Percentiles rank a stretch among this genome's conserved stretches.
Conservation (phyloP, 2,797 vertebrate genomes). For the Pyrocephalus nanus region DNA sequence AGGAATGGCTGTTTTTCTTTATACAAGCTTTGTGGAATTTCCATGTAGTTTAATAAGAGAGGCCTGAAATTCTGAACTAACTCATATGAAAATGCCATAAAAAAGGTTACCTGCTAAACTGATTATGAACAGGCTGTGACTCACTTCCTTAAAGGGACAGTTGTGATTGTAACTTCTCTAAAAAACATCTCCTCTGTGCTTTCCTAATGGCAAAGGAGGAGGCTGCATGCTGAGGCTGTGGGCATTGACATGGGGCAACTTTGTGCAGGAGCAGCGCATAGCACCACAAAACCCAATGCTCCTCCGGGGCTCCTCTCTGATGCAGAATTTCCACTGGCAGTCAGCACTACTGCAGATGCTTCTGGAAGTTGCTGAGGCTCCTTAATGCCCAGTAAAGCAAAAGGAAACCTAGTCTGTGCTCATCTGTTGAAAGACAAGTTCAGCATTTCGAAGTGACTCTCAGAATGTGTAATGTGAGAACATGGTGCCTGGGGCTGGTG, state of each 20-base stretch:
- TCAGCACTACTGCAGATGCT: neutral
- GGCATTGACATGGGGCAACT: neutral
- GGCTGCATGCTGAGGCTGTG: fast-evolving
- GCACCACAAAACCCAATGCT: neutral
- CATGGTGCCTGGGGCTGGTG: neutral
- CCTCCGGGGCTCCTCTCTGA: neutral
- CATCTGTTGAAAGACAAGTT: neutral
- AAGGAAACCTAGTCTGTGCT: neutral
- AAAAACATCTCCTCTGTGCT: neutral
- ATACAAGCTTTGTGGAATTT: neutral
- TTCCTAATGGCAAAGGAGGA: neutral
- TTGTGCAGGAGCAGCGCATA: fast-evolving
- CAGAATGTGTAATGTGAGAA: neutral
- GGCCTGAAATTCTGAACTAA: neutral
- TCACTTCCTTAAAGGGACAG: neutral
- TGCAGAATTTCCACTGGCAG: neutral
- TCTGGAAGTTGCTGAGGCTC: neutral
- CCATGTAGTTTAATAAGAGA: neutral
- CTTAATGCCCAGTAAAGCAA: neutral
- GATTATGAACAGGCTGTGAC: neutral
- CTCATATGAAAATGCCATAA: neutral
- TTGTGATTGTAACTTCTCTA: neutral
- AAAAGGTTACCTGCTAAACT: neutral
- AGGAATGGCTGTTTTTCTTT: neutral
- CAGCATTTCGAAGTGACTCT: neutral